A percentile compares a stretch with the other conserved stretches of the same genome.
Conservation (phyloP, 2,888 invertebrate species). For the Quadriops clusia region DNA sequence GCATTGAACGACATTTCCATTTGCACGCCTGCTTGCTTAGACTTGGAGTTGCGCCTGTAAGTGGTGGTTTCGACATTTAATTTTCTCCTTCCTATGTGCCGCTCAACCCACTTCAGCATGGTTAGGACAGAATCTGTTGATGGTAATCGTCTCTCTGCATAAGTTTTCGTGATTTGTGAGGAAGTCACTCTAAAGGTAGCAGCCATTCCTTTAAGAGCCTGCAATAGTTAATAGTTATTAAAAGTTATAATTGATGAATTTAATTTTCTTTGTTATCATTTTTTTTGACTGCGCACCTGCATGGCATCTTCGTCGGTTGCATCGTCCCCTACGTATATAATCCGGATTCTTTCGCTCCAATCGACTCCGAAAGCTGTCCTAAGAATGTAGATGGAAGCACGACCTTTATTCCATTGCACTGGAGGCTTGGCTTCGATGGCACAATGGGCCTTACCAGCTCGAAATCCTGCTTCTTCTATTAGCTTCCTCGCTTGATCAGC, state of each 20-base stretch:
- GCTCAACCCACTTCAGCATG: slow-evolving; percentile 81
- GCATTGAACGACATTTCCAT: slow-evolving; percentile 64
- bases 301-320: slow-evolving; percentile 84
- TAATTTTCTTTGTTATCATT: neutral
- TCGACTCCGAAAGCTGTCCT: slow-evolving; percentile 83
- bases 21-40: slow-evolving; percentile 57
- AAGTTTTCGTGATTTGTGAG: slow-evolving; percentile 73
- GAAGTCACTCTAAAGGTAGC: slow-evolving; percentile 83
- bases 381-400: slow-evolving; percentile 81
- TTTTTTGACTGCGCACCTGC: slow-evolving; percentile 46
- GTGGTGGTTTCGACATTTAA: slow-evolving; percentile 41
- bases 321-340: slow-evolving; percentile 84
- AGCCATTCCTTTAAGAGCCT: slow-evolving; percentile 89
- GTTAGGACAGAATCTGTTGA: slow-evolving; percentile 83
- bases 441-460: slow-evolving; percentile 68
- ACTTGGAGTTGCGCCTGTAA: slow-evolving; percentile 50
- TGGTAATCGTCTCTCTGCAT: slow-evolving; percentile 75
- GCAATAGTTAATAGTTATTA: no score
- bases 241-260: slow-evolving; percentile 3
- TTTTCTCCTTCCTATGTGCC: slow-evolving; percentile 69
- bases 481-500: slow-evolving; percentile 59
- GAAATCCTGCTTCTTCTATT: slow-evolving; percentile 67
- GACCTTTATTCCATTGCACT: slow-evolving; percentile 83
- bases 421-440: slow-evolving; percentile 86
- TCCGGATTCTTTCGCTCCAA: slow-evolving; percentile 81